phyloP scores from a whole-genome alignment of 2,113 vertebrate species.

The Dolichallabes microphthalmus region DNA sequence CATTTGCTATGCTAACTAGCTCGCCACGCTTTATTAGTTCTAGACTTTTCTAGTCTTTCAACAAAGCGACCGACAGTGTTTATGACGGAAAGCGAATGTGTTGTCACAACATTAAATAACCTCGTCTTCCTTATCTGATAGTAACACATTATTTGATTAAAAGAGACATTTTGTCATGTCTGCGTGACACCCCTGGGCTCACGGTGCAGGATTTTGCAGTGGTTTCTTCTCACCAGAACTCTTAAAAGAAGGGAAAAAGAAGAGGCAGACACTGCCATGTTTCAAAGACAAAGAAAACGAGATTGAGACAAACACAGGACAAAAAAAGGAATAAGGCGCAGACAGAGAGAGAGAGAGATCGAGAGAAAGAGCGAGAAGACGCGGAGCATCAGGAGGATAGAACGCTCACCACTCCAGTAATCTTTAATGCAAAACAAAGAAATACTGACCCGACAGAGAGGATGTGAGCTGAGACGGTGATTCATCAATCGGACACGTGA shows the following conservation, averaged over 20 bases:
- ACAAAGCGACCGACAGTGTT: not conserved
- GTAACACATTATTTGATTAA: not conserved
- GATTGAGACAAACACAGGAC: slow-evolving; percentile 18
- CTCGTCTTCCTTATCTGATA: not conserved
- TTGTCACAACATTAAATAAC: not conserved
- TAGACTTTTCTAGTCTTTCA: not conserved
- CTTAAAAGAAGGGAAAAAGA: not conserved
- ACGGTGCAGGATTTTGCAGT: not conserved
- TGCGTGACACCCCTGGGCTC: not conserved
- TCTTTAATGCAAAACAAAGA: slow-evolving; percentile 44
- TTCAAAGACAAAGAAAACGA: slow-evolving; percentile 1
- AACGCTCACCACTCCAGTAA: slow-evolving; percentile 36
- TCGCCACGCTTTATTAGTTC: no score
- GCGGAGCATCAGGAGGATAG: slow-evolving; percentile 20
- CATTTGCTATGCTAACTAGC: not conserved
- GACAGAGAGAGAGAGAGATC: not conserved
- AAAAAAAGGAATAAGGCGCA: not conserved
- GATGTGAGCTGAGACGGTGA: slow-evolving; percentile 54
- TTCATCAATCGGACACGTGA: slow-evolving; percentile 53
- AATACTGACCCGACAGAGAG: slow-evolving; percentile 40
- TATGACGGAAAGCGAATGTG: not conserved
- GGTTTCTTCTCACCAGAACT: not conserved
- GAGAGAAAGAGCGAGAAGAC: slow-evolving; percentile 34
- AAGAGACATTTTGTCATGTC: not conserved
- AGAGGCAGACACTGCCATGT: not conserved